Base-by-base conservation (phyloP, 2,113 vertebrate genomes). In the Nansenia antarctica region DNA sequence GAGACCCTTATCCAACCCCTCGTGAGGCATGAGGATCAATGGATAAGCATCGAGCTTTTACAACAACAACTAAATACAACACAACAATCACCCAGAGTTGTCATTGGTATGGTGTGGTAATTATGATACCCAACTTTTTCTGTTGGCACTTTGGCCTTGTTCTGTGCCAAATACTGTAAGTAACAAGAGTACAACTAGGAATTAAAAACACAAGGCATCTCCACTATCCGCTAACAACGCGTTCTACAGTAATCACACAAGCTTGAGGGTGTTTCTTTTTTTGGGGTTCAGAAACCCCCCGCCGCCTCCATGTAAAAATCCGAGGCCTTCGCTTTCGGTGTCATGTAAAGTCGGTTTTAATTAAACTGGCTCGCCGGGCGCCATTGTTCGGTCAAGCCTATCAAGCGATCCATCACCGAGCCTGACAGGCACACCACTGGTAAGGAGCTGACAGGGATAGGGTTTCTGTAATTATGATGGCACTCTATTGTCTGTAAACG, bases 331-430 rank as follows among this genome's bases (percentile, higher is more conserved):
- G 24, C 24, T 67, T 32, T 39, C n/a, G 27, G 32, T 58, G 54
- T 65, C 34, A 42, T 47, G 15, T 70, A 73, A 62, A 77, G 71
- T 81, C 63, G 70, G 67, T 80, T 86, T 86, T 86, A 89, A 90
- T 88, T 82, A 86, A 88, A 88, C 76, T 67, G 64, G 73, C 74
- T 79, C 76, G 18, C 5, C 18, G 20, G 14, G 69, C 70, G 31
- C 42, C 24, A 65, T 39, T 71, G 66, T 70, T 76, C 73, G 76
- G 42, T 81, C 55, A 59, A 64, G 68, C 62, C 31, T 55, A 67
- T 81, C 77, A 62, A 31, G n/a, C 61, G 26, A 69, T 72, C 62
- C 75, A 69, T 85, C 65, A 54, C 62, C 52, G 20, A 74, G 73
- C n/a, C 27, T 15, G 57, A 52, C 29, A 59, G 65, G 71, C 34